Evolutionary conservation across 1,140 invertebrate species (phyloP), one percentile per base, ranked within the genome.

Genomic region (Drosophila kepulauana): DNA sequence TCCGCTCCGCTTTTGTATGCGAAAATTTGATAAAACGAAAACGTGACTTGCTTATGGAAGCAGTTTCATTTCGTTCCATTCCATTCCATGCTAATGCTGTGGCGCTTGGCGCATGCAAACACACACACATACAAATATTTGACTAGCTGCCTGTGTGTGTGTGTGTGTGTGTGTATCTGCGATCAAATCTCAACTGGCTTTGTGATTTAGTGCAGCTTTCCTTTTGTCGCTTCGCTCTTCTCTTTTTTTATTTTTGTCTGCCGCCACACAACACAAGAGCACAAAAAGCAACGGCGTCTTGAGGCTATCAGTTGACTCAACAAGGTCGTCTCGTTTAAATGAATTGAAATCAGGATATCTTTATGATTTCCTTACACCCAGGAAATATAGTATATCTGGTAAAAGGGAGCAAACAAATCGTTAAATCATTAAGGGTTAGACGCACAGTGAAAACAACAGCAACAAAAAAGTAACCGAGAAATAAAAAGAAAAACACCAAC

Each of bases 11-110:
- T 86, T 48, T 78, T 86, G 82, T 79, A 86, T 86, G 79, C 81
- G 72, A 89, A 89, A 88, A 89, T 89, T 89, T 89, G 78, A 80
- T 90, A 85, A 89, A 89, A 81, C 86, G 71, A 89, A 89, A 89
- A 89, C 85, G 85, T 89, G 85, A 89, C 85, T 89, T 85, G 85
- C 72, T 77, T 89, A 62, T 68, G 56, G 65, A 82, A 75, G 67
- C 69, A 41, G 13, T 11, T 13, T 49, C 54, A 46, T 49, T 52
- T 45, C 67, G 7, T 20, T 46, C 25, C 25, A 28, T 57, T 28
- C 7, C 52, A 49, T 78, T 64, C 45, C 41, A 52, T 71, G 49
- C 67, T 70, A 71, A 62, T 70, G 66, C 45, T 65, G 52, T 67
- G 57, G 46, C 73, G 66, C 67, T 48, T 20, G 56, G 25, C 63